Evolutionary conservation across 1,140 invertebrate species (phyloP).

Genomic region (Brachionus plicatilis): DNA sequence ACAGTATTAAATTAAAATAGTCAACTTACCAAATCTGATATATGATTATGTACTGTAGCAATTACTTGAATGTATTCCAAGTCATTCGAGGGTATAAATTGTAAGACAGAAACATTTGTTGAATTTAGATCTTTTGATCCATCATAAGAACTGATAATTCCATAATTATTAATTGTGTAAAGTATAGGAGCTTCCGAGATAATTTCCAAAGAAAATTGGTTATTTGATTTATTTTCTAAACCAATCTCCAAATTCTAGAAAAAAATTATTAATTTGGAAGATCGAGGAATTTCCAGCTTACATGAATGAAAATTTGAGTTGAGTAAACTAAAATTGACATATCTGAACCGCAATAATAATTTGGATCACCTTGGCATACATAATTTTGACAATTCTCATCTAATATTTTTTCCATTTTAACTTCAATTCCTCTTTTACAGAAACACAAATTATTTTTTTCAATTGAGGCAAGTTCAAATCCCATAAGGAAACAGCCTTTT

Average conservation of each 20-base stretch:
- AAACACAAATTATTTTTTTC: not conserved
- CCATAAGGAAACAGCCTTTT: not conserved
- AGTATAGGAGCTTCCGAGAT: not conserved
- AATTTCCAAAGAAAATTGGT: not conserved
- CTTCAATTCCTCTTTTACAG: not conserved
- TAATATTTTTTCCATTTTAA: not conserved
- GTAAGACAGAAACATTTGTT: not conserved
- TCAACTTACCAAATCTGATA: not conserved
- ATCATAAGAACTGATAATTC: not conserved
- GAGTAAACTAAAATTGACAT: not conserved
- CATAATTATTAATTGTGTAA: not conserved
- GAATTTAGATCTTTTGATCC: not conserved
- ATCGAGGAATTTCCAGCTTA: not conserved
- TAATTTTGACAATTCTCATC: not conserved
- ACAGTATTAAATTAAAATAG: not conserved
- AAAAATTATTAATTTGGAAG: not conserved
- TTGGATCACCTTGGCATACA: not conserved
- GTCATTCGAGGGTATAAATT: not conserved
- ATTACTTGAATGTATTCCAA: not conserved
- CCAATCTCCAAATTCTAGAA: not conserved
- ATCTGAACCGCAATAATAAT: constrained; percentile 15
- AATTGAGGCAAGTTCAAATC: constrained; percentile 1
- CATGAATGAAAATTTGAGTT: not conserved
- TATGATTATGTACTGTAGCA: not conserved
- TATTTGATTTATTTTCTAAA: not conserved